Conservation (phyloP, 2,113 vertebrate genomes). For the Oxyruncus cristatus region DNA sequence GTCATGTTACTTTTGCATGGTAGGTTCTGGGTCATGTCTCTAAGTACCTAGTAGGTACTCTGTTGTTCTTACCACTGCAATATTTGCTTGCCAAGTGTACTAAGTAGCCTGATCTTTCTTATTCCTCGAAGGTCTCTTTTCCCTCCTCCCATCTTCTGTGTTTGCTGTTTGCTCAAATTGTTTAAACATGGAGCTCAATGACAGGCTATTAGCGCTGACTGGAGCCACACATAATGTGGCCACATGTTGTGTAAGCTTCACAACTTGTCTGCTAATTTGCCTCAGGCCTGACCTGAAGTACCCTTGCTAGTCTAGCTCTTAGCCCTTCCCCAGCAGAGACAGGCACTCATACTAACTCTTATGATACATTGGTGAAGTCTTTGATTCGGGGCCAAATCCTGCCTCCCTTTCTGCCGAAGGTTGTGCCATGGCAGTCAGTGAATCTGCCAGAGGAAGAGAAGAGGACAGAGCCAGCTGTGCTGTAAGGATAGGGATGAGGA, state of each 20-base stretch:
- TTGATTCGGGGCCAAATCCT: not conserved
- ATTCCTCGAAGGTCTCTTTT: conserved; percentile 47
- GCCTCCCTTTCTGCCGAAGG: not conserved
- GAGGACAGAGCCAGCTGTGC: not conserved
- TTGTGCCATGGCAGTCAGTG: not conserved
- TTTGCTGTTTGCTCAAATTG: conserved; percentile 66
- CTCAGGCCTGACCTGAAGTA: conserved; percentile 67
- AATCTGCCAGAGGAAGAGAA: not conserved
- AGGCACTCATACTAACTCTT: not conserved
- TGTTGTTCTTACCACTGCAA: not conserved
- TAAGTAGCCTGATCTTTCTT: conserved; percentile 3
- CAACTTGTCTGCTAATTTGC: conserved; percentile 64
- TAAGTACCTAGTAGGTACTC: not conserved
- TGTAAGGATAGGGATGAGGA: not conserved
- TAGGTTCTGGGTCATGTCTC: not conserved
- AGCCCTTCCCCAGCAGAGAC: not conserved
- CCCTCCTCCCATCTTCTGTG: conserved; percentile 54
- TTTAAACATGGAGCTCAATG: conserved; percentile 62
- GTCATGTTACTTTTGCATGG: not conserved
- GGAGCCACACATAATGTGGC: conserved; percentile 60
- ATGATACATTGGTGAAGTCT: not conserved
- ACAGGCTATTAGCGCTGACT: conserved; percentile 61
- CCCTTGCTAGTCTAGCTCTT: conserved; percentile 38
- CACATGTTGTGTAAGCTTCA: conserved; percentile 68
- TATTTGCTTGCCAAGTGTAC: not conserved